Base-by-base conservation (phyloP, 2,797 vertebrate species). In the Rhinoraja longicauda region DNA sequence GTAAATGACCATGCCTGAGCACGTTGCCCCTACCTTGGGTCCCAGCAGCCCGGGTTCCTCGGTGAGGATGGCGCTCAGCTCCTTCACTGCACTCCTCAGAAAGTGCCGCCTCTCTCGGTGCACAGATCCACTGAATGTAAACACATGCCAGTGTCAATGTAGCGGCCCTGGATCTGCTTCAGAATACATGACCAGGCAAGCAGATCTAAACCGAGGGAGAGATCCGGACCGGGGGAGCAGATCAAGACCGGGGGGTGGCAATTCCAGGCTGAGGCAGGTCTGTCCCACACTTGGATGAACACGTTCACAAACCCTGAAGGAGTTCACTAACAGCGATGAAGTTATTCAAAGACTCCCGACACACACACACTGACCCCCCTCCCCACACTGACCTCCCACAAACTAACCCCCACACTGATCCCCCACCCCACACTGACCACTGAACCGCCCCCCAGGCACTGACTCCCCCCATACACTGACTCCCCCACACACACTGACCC, bases 21-120 rank as follows among this genome's bases (percentile, higher is more conserved):
- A 5, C 21, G 70, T 21, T 12, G 10, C 64, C 21, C 19, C 17
- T 73, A 96, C 98, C 98, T 99, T 99, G 88, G 98, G 98, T 93
- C 98, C 98, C 94, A 99, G 95, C 1, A 99, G 97, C 93, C 98
- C 98, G 0, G 98, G 98, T 94, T 99, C 97, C 94, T 99, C 98
- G 36, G 97, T 96, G 92, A 99, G 95, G 93, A 99, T 95, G 0
- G 95, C 96, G 76, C 93, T 95, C 93, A 99, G 95, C 94, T 99
- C 98, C 94, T 97, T 98, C 93, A 98, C 78, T 0, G 97, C 96
- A 24, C 95, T 95, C 93, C 98, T 96, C 93, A 99, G 96, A 94
- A 95, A 99, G 0, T 95, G 94, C 64, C 98, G 97, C 93, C 97
- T 97, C 86, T 98, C 98, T 94, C 97, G 96, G 94, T 98, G 98